phyloP scores from a whole-genome alignment of 2,113 vertebrate genomes.

The Mohoua ochrocephala region DNA sequence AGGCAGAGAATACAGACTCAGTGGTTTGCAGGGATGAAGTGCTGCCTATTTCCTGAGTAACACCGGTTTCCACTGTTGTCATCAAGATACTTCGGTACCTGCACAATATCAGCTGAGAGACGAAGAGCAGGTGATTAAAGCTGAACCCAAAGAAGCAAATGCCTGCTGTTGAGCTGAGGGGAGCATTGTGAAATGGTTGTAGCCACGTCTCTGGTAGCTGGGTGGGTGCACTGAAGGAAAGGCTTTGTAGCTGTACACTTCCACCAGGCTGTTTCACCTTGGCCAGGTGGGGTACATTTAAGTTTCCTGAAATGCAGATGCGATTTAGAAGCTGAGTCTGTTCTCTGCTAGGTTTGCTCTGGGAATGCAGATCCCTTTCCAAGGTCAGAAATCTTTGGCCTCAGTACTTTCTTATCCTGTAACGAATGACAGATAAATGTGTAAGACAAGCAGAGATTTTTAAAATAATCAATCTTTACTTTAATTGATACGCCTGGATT shows the following conservation, averaged over 20 bases:
- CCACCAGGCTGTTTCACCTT: neutral
- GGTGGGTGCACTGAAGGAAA: neutral
- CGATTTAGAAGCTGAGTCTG: rapidly evolving
- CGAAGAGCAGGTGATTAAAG: neutral
- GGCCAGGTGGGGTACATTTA: neutral
- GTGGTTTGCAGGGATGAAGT: neutral
- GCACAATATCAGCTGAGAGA: neutral
- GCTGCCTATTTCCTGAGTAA: neutral
- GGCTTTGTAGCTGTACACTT: neutral
- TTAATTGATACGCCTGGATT: neutral
- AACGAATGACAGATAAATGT: neutral
- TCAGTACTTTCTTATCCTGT: neutral
- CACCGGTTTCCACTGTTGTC: neutral
- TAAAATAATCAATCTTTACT: neutral
- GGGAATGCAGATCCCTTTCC: neutral
- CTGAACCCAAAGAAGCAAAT: neutral
- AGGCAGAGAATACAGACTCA: neutral
- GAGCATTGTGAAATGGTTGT: rapidly evolving
- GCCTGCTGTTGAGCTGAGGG: neutral
- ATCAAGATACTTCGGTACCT: neutral
- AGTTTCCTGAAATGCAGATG: neutral
- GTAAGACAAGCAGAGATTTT: neutral
- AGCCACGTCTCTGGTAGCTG: rapidly evolving
- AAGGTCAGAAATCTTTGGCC: neutral
- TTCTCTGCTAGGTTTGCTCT: neutral